These are phyloP conservation scores for Buphagus erythrorhynchus DNA, from an alignment of 2,797 vertebrate genomes.

Conservation along the genomic window DNA sequence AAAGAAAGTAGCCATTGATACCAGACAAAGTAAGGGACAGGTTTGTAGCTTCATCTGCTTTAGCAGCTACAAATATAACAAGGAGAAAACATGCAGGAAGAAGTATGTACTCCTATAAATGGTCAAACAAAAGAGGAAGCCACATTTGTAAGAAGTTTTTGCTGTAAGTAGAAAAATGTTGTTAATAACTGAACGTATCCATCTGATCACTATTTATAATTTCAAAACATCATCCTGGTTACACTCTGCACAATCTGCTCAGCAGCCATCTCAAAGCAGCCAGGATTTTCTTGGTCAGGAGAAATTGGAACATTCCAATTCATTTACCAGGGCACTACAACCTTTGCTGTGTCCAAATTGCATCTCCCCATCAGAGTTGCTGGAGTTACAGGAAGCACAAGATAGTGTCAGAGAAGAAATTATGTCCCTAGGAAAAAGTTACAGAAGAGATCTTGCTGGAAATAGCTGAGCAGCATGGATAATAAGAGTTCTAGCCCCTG, in stretches of 20 bases:
- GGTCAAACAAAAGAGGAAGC: background rate
- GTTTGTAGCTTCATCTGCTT: constrained; percentile 26
- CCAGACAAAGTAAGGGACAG: background rate
- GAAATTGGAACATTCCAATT: background rate
- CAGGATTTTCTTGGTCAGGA: constrained; percentile 2
- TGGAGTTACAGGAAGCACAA: background rate
- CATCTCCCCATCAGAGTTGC: background rate
- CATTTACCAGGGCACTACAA: background rate
- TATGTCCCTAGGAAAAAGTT: constrained; percentile 4
- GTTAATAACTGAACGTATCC: background rate
- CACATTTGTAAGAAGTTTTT: background rate
- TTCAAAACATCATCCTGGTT: background rate
- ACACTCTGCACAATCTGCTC: background rate
- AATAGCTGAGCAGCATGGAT: background rate
- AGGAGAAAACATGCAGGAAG: background rate
- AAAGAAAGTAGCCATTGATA: background rate
- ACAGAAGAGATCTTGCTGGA: background rate
- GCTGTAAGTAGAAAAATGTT: constrained; percentile 6
- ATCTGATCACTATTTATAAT: background rate
- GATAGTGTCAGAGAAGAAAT: constrained; percentile 13
- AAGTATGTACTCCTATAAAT: background rate
- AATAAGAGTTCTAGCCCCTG: background rate
- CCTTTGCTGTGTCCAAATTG: background rate
- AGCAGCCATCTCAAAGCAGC: background rate
- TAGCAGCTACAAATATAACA: background rate